These are phyloP conservation scores for Myiotriccus ornatus DNA, from an alignment of 2,797 vertebrate species.

Conservation along the genomic window DNA sequence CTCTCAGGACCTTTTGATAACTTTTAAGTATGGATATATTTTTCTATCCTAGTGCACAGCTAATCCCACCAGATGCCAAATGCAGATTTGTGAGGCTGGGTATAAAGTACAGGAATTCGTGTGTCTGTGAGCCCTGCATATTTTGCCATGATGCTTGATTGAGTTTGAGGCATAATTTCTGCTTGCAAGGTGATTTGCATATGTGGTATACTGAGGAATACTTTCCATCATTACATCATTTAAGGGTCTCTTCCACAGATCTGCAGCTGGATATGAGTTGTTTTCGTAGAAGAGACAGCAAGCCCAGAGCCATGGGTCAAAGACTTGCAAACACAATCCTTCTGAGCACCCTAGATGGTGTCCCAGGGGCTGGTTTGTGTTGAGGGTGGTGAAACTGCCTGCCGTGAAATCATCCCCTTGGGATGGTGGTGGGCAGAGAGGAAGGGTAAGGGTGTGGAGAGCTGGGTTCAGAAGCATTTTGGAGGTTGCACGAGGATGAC, in stretches of 20 bases:
- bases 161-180: neutral
- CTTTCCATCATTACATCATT: neutral
- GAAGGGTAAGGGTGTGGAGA: neutral
- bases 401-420: neutral
- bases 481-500: neutral
- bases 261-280: accelerated
- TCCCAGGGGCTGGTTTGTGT: neutral
- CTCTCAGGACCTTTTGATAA: neutral
- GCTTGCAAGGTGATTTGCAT: neutral
- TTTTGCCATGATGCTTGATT: neutral
- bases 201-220: neutral
- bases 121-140: neutral
- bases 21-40: neutral
- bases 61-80: neutral
- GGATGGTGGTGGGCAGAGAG: neutral
- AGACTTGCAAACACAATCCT: neutral
- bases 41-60: neutral
- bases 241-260: neutral
- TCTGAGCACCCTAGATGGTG: neutral
- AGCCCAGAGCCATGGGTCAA: neutral
- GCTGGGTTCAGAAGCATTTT: accelerated
- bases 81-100: accelerated
- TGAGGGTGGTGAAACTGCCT: neutral
- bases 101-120: neutral
- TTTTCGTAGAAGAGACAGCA: neutral